Base-by-base conservation (phyloP, 2,888 invertebrate species). In the Ichneumoninae sp. region DNA sequence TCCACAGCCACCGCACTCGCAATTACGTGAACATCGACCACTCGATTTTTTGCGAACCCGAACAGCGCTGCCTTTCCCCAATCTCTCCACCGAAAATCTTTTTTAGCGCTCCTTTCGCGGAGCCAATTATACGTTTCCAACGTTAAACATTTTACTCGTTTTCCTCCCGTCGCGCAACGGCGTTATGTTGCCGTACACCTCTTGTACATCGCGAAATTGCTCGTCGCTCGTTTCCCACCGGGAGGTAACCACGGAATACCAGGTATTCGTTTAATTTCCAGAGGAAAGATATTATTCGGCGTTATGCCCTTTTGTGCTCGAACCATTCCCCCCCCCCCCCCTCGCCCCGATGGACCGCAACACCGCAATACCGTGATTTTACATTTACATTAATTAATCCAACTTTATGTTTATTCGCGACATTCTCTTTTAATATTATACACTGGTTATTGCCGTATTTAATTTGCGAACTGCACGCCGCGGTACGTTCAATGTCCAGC, bases 171-270 rank as follows among this genome's bases (percentile, higher is more conserved):
- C 52, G 79, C 50, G 57, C 73, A 81, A 73, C 73, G 60, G 66
- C 76, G 60, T 50, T 63, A 54, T 36, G 71, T 79, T 79, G 78
- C 70, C 83, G 77, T 88, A 85, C 87, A 85, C 87, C 84, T 83
- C 83, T 85, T 82, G 79, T 71, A 79, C 85, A 83, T 66, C 77
- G 83, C 80, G 74, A 82, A 85, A 84, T 80, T 60, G 75, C 78
- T 65, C 70, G 65, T 50, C 63, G 54, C 78, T 52, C 68, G 69
- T 36, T 69, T 80, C 75, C 73, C 76, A 68, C 47, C 40, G 76
- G 77, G 33, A 68, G 69, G 44, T n/a, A 22, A 22, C 40, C 44
- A 1, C 36, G 68, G 44, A 70, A 75, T 75, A 30, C 60, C 57
- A 26, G 71, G 76, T 36, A 78, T 79, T 57, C 82, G 66, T 85